Evolutionary conservation across 1,140 invertebrate species (phyloP), one percentile per base, ranked within the genome.

Genomic region (Pantala flavescens): DNA sequence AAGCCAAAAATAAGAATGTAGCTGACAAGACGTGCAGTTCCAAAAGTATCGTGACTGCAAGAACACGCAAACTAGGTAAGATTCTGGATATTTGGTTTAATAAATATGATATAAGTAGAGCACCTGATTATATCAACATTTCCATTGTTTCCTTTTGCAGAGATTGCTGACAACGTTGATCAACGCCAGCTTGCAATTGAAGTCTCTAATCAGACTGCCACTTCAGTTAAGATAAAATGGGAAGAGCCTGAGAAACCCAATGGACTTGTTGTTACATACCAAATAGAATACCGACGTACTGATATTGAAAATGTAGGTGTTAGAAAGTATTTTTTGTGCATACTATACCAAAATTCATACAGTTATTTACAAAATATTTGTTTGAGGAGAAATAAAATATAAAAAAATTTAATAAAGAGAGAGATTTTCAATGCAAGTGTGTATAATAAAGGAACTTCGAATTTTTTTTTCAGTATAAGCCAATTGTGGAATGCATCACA

Each of bases 201-300:
- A 73, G 71, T 77, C 21, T 72, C 76, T 36, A 80, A 81, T 74
- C 76, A 78, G 23, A 78, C 42, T 70, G 23, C n/a, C 19, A 76
- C 72, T 75, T 78, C 81, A 49, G 80, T 81, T 0, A 79, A 82
- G 14, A 78, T 91, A 5, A 81, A 77, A 12, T 98, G 96, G 96
- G 82, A 87, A 0, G 89, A 91, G 78, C 95, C 95, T 0, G 74
- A 78, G n/a, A 81, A 89, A 75, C 94, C 95, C 0, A 98, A 98
- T 82, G 93, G 95, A 0, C 84, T 93, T 28, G 91, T 97, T 70
- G 85, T 95, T 7, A 89, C 89, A 0, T 97, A 96, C 82, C 87
- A 89, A 73, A 89, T 98, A 28, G 87, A 90, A 77, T 92, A 93
- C 78, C 86, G 85, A 75, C 83, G 86, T 74, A 80, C 90, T 0